Base-by-base conservation (phyloP, 2,888 invertebrate species). In the Chrysina gloriosa region DNA sequence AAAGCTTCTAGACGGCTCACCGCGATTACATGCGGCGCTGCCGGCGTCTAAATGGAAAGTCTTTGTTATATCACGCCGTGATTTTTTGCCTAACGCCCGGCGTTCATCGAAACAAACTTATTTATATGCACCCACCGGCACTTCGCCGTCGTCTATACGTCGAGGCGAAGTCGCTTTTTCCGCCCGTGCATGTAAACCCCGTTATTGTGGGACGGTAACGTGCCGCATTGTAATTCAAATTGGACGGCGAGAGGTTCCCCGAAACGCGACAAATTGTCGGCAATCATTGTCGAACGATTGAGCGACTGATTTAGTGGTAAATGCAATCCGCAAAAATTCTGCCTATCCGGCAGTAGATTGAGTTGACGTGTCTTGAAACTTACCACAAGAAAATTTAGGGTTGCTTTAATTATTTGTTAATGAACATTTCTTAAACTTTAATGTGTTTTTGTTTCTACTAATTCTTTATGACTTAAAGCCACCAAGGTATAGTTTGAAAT, bases 1-100 rank as follows among this genome's bases (percentile, higher is more conserved):
- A 73, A 71, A 73, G 75, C 75, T 71, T 71, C 72, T 71, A 71
- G 70, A 68, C 73, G 72, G 70, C 70, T 73, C 73, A 71, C 70
- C 68, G 68, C 72, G 70, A 69, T 72, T 71, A 72, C 73, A 72
- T 69, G 71, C 63, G 58, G 69, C 69, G 64, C 61, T 70, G 65
- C 64, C 45, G 69, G 65, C 70, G 72, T 69, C 70, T 71, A 66
- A 66, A 66, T 66, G 66, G 66, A 66, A 66, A 58, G 66, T 56
- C 66, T 66, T 66, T 66, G 66, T 66, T 66, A 56, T 56, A 66
- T 66, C 66, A 66, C 58, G 66, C 45, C 58, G 66, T 58, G 66
- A 66, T 66, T 66, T 65, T 66, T 66, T 66, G 66, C 58, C 34
- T 42, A 34, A 56, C 66, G 50, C 66, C 21, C 66, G 45, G 34